Evolutionary conservation across 2,888 invertebrate species (phyloP), one percentile per base, ranked within the genome.

Genomic region (Parthenolecanium corni): DNA sequence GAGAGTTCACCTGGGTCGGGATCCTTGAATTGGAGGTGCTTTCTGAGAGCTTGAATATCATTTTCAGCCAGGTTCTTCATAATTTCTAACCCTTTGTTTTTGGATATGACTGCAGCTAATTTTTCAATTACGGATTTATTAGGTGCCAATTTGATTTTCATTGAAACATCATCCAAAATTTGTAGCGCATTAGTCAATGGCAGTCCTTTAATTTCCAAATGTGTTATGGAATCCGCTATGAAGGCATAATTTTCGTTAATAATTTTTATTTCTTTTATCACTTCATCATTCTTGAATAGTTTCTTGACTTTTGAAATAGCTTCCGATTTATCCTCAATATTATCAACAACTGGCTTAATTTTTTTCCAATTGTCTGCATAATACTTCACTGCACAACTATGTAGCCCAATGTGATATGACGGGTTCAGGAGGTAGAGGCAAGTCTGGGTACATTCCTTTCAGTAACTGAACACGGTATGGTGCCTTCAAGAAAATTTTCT

Each of bases 401-500:
- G 38, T 53, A 3, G 38, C 53, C 53, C 53, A 53, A 3, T 38
- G 2, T 3, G 53, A 38, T 6, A 53, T 11, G 9, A 53, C 38
- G 3, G 53, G 53, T 3, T 31, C 5, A 3, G 53, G 53, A 6
- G 38, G 18, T 14, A 38, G 9, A 6, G 11, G 9, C 14, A 53
- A n/a, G 3, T 38, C 53, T n/a, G 53, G 53, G 14, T 53, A 53
- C 14, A 5, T 36, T 36, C 38, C 53, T 53, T 38, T 11, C 16
- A 53, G 14, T 12, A 12, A 1, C 11, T 36, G 11, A 9, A 16
- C 20, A n/a, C 53, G 16, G 20, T 38, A 11, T 6, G 53, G 53
- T 6, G 53, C 53, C 38, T 53, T 53, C 9, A 36, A 20, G 14
- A 53, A 53, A 38, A 53, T 38, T 38, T 53, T 53, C 53, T 53